phyloP scores from a whole-genome alignment of 2,888 invertebrate species.

The Tribolium freemani region DNA sequence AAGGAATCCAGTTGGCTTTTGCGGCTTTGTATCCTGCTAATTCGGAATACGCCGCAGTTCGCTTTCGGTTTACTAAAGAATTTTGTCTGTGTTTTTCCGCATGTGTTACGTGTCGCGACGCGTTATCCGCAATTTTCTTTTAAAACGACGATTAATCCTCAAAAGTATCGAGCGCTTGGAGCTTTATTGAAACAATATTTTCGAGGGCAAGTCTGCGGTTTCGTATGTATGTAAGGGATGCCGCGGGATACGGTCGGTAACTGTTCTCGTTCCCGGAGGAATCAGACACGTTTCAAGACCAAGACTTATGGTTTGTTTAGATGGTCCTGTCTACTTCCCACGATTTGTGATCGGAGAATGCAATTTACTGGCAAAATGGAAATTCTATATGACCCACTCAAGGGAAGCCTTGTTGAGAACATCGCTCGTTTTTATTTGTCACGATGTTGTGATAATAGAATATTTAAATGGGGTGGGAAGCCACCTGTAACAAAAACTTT shows the following conservation, averaged over 20 bases:
- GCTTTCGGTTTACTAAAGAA: constrained; percentile 55
- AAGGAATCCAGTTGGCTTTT: constrained; percentile 64
- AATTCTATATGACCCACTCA: constrained; percentile 53
- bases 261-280: constrained; percentile 53
- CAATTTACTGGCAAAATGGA: constrained; percentile 56
- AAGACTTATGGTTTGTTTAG: constrained; percentile 62
- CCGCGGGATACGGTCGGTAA: constrained; percentile 42
- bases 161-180: constrained; percentile 1
- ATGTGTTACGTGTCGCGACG: neutral
- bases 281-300: constrained; percentile 49
- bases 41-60: constrained; percentile 60
- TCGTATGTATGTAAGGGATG: constrained; percentile 25
- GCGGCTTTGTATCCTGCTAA: constrained; percentile 66
- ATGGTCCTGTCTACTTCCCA: constrained; percentile 58
- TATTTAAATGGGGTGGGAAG: neutral
- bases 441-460: constrained; percentile 2
- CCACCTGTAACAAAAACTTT: neutral
- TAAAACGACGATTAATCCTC: neutral
- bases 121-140: neutral
- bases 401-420: constrained; percentile 20
- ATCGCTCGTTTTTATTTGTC: constrained; percentile 11
- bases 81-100: constrained; percentile 31
- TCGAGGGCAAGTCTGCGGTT: constrained; percentile 28
- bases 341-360: constrained; percentile 60
- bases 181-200: constrained; percentile 27